Base-by-base conservation (phyloP, 2,113 vertebrate genomes). In the Chlorodrepanis virens region DNA sequence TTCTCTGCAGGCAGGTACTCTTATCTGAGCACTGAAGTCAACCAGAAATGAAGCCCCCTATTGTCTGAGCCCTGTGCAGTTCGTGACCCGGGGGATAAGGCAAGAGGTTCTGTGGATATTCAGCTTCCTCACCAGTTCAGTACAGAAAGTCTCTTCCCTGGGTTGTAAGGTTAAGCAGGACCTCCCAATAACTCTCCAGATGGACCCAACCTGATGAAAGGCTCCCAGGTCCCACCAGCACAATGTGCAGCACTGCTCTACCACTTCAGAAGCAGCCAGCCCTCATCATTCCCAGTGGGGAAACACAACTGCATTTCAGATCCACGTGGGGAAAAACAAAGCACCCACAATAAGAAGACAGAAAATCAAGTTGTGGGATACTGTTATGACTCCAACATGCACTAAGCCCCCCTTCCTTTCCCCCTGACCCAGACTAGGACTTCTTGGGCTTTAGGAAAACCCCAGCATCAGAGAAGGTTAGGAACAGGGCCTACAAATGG, bases 201-300 rank as follows among this genome's bases (percentile, higher is more conserved):
- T 0, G 0, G 10, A 28, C 5, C 7, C 5, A 15, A 1, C 1
- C 13, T 5, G 4, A 31, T 45, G 20, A 50, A 89, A 87, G 31
- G 22, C 12, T 68, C 24, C 23, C 20, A 63, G 39, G 5, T 61
- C 28, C 10, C 33, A 37, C 19, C 20, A 47, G 40, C 8, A 35
- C 0, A 1, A 19, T 3, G 14, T 21, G 18, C 42, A 76, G 29
- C 3, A 1, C 35, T 45, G 22, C 61, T 67, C 20, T 22, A 39
- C 11, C 2, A 0, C 53, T 54, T 56, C 4, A 10, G 37, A 87
- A 74, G 49, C 14, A 61, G 31, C 10, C 54, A 74, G 59, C 1
- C 22, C 7, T 44, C 0, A 0, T 5, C 1, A 6, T n/a, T 82
- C 49, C 56, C 60, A 45, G 14, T 74, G n/a, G 45, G 39, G 20